phyloP scores from a whole-genome alignment of 2,888 invertebrate genomes.

The Folsomia candida region DNA sequence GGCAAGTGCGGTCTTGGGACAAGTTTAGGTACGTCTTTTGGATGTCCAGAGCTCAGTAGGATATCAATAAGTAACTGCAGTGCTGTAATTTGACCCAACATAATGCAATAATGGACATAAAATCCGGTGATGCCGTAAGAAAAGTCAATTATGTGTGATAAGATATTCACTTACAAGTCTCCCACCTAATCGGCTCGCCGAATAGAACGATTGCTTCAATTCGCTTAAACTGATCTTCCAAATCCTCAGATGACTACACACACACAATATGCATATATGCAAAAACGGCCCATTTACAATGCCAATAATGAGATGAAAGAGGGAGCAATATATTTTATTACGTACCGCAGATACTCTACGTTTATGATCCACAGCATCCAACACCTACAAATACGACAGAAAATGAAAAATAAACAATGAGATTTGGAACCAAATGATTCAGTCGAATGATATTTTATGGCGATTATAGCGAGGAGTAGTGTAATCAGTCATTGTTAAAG shows the following conservation, averaged over 20 bases:
- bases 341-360: constrained; percentile 54
- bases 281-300: neutral
- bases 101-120: too few relatives aligned
- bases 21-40: constrained; percentile 53
- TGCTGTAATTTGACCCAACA: constrained; percentile 54
- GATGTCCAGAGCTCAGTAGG: constrained; percentile 62
- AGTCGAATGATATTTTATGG: too few relatives aligned
- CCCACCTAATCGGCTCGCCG: constrained; percentile 67
- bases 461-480: too few relatives aligned
- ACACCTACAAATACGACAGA: too few relatives aligned
- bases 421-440: too few relatives aligned
- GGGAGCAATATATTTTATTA: neutral
- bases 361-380: constrained; percentile 62
- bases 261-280: constrained; percentile 1
- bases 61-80: constrained; percentile 64
- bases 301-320: too few relatives aligned
- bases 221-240: constrained; percentile 59
- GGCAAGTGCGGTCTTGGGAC: constrained; percentile 64
- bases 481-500: too few relatives aligned
- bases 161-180: constrained; percentile 53
- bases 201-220: constrained; percentile 64
- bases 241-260: constrained; percentile 56
- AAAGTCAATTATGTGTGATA: neutral
- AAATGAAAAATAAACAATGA: too few relatives aligned
- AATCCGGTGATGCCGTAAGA: too few relatives aligned